Evolutionary conservation across 2,888 invertebrate genomes (phyloP), one percentile per base, ranked within the genome.

Genomic region (Trichogramma dendrolimi): DNA sequence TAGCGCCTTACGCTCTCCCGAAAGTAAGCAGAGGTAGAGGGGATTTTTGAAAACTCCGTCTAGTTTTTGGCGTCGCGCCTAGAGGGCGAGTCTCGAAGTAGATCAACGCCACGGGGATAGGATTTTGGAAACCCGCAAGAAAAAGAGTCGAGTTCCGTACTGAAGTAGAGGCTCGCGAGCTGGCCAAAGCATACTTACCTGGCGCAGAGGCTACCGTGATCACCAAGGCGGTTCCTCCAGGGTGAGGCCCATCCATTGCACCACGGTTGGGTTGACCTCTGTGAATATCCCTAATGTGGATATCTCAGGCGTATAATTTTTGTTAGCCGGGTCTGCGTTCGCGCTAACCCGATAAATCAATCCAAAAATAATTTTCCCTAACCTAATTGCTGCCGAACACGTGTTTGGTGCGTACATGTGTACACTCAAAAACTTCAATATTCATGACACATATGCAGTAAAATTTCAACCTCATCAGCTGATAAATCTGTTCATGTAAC

Each of bases 131-230:
- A 48, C 47, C 46, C 58, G 47, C 50, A 55, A 55, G 50, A 5
- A 14, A 52, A 58, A 6, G 11, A 27, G 57, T 4, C 4, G 11
- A 8, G 39, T 38, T 11, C 5, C 40, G 41, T 4, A 5, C 1
- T 44, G 8, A 63, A 48, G 27, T 55, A 55, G 6, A 4, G 8
- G 5, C 75, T 75, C 1, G 11, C 6, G 4, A 40, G 14, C 43
- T 6, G 52, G 2, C 5, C 11, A 64, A 70, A 70, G 71, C 73
- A 75, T 75, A 74, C 82, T 82, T 82, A 83, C 82, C 82, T 83
- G 83, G 82, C 81, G 80, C 80, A 81, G 82, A 80, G 80, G 77
- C 71, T 76, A 80, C 80, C 80, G 77, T 80, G 83, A 83, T 83
- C 83, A 81, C 41, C 67, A 74, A 74, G 73, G 75, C 72, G 73